A percentile compares a stretch with the other conserved stretches of the same genome.
phyloP scores from a whole-genome alignment of 1,140 invertebrate species.

The Drosophila kepulauana region DNA sequence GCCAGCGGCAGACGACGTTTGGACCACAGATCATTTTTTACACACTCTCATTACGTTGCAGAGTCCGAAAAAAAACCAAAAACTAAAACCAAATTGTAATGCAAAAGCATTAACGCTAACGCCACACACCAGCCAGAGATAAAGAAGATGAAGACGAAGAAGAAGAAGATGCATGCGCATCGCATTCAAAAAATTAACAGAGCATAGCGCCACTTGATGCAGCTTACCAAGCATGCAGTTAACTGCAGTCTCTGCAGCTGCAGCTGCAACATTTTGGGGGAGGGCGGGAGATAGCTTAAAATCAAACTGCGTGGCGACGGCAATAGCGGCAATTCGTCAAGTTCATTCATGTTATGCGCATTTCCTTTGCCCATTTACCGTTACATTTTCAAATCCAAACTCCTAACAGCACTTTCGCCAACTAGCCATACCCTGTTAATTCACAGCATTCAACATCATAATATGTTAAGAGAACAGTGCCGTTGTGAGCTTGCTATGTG shows the following conservation, averaged over 20 bases:
- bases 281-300: constrained; percentile 47
- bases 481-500: background rate
- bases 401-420: constrained; percentile 67
- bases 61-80: constrained; percentile 68
- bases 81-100: constrained; percentile 36
- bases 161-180: constrained; percentile 32
- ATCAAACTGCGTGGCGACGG: constrained; percentile 49
- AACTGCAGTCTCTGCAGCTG: constrained; percentile 24
- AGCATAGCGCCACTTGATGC: constrained; percentile 62
- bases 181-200: constrained; percentile 61
- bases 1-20: constrained; percentile 23
- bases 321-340: constrained; percentile 68
- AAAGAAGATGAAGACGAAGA: background rate
- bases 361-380: constrained; percentile 79
- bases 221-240: constrained; percentile 55
- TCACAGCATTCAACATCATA: background rate
- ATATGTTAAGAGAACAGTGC: constrained; percentile 1
- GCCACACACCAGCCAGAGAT: constrained; percentile 43
- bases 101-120: constrained; percentile 53
- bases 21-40: constrained; percentile 33
- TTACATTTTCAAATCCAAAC: constrained; percentile 64
- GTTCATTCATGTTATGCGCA: constrained; percentile 79
- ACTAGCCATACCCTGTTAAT: constrained; percentile 16
- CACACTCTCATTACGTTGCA: constrained; percentile 50
- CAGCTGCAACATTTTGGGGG: constrained; percentile 1